These are phyloP conservation scores for Muscina levida DNA, from an alignment of 2,888 invertebrate genomes.

Conservation along the genomic window DNA sequence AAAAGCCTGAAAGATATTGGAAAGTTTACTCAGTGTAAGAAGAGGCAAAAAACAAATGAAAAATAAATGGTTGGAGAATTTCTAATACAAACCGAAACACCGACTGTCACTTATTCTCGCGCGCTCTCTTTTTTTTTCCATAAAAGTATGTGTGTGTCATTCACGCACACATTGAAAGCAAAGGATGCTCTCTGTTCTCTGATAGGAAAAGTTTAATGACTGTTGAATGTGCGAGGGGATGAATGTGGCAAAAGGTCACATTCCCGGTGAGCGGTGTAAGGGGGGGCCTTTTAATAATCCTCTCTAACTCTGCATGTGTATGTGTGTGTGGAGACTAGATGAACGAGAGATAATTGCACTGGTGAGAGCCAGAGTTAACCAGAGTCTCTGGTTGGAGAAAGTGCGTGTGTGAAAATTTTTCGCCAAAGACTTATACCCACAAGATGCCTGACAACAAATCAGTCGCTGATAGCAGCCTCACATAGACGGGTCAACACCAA, in stretches of 20 bases:
- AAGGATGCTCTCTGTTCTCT: constrained; percentile 2
- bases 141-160: background rate
- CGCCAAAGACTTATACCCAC: constrained; percentile 38
- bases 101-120: background rate
- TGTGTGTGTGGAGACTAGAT: constrained; percentile 52
- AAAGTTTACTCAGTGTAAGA: constrained; percentile 18
- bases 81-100: constrained; percentile 12
- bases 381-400: background rate
- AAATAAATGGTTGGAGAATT: constrained; percentile 43
- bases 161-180: background rate
- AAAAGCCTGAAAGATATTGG: constrained; percentile 25
- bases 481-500: constrained; percentile 60
- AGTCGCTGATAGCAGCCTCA: constrained; percentile 67
- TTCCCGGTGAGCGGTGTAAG: background rate
- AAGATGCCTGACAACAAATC: constrained; percentile 66
- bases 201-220: constrained; percentile 44
- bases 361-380: constrained; percentile 6
- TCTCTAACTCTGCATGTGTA: background rate
- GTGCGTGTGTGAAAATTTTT: constrained; percentile 17
- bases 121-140: background rate
- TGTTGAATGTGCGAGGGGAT: constrained; percentile 53
- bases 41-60: background rate
- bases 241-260: constrained; percentile 18
- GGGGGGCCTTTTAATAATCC: constrained; percentile 16
- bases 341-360: constrained; percentile 57